These are phyloP conservation scores for Limosa lapponica DNA, from an alignment of 2,797 vertebrate species.

Conservation along the genomic window DNA sequence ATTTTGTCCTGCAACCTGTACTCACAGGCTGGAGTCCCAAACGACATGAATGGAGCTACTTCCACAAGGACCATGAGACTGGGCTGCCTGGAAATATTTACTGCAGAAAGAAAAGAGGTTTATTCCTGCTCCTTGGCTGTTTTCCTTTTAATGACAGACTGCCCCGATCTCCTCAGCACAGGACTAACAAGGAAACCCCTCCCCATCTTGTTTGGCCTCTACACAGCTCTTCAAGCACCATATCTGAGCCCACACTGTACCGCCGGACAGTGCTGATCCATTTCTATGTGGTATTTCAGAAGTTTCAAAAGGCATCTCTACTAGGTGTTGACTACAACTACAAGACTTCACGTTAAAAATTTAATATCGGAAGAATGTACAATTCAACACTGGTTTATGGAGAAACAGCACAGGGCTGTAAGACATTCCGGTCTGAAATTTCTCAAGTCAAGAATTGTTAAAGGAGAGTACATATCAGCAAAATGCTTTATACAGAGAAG, in stretches of 20 bases:
- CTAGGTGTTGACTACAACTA: neutral
- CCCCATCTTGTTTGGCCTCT: neutral
- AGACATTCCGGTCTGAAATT: neutral
- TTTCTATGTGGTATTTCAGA: neutral
- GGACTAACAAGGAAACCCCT: neutral
- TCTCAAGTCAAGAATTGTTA: neutral
- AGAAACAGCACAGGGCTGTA: neutral
- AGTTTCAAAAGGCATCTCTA: neutral
- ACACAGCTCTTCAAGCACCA: neutral
- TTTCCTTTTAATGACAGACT: neutral
- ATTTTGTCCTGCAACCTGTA: constrained; percentile 14
- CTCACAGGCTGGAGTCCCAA: neutral
- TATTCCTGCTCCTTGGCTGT: neutral
- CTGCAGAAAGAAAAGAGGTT: neutral
- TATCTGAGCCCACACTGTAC: neutral
- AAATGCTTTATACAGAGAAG: neutral
- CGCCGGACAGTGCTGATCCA: neutral
- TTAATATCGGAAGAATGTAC: neutral
- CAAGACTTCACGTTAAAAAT: neutral
- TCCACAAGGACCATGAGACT: neutral
- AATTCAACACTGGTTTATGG: neutral
- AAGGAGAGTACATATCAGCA: neutral
- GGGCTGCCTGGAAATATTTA: neutral
- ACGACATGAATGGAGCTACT: neutral
- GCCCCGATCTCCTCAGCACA: neutral